These are phyloP conservation scores for Ypsolopha scabrella DNA, from an alignment of 2,888 invertebrate species.

Conservation along the genomic window DNA sequence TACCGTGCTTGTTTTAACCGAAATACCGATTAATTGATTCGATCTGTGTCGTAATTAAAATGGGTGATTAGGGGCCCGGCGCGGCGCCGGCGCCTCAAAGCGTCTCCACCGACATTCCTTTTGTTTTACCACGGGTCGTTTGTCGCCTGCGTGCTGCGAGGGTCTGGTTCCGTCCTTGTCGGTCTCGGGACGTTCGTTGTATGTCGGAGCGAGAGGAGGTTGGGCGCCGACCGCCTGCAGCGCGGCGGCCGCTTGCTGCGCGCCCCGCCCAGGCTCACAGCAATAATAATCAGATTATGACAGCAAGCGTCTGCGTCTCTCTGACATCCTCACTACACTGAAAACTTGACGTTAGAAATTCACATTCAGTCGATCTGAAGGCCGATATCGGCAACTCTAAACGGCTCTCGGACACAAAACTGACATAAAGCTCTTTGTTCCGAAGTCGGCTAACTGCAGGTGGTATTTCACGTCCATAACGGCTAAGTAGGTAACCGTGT, in stretches of 20 bases:
- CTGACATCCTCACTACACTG: conserved; percentile 28
- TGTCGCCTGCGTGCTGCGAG: conserved; percentile 60
- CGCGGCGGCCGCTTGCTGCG: conserved; percentile 55
- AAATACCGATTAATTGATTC: conserved; percentile 70
- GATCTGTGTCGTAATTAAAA: conserved; percentile 71
- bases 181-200: conserved; percentile 11
- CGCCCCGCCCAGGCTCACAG: conserved; percentile 54
- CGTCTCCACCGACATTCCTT: conserved; percentile 69
- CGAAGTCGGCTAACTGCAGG: conserved; percentile 22
- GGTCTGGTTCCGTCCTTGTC: conserved; percentile 28
- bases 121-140: conserved; percentile 70
- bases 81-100: conserved; percentile 68
- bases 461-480: conserved; percentile 15
- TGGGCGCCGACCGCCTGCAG: conserved; percentile 66
- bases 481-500: conserved; percentile 3
- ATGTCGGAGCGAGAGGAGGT: conserved; percentile 41
- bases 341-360: conserved; percentile 31
- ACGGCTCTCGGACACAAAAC: conserved; percentile 12
- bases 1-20: conserved; percentile 62
- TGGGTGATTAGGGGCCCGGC: conserved; percentile 67
- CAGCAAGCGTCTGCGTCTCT: conserved; percentile 43
- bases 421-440: conserved; percentile 31
- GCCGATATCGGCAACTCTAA: background rate
- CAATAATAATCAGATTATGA: conserved; percentile 69
- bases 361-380: conserved; percentile 11